Base-by-base conservation (phyloP, 2,888 invertebrate genomes). In the Agrochola litura region DNA sequence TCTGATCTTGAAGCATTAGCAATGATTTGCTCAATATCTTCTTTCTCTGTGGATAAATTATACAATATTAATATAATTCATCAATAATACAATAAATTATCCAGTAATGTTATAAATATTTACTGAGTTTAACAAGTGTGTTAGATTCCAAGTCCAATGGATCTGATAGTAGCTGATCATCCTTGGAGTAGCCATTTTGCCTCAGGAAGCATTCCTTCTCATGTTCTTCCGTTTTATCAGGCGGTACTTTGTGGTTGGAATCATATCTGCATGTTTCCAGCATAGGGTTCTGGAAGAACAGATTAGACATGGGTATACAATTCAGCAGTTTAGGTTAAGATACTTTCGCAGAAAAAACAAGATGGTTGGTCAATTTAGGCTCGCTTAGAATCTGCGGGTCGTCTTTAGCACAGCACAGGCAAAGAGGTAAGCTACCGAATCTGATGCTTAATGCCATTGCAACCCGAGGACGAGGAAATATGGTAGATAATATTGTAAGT, bases 71-170 rank as follows among this genome's bases (percentile, higher is more conserved):
- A 68, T 46, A 9, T 1, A 58, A 41, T 56, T 56, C 6, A 25
- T 46, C 6, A 56, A 16, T 43, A 65, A 22, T 9, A 16, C 19
- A 41, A 68, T 68, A 19, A 64, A 64, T 37, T n/a, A n/a, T n/a
- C n/a, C n/a, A 54, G 12, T 25, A 54, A 54, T 30, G 41, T 56
- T 37, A 49, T 37, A 46, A 75, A 43, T 14, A 79, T 41, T 81
- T 93, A 96, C 96, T 86, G 19, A 95, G 88, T 92, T 92, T 95
- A 1, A 96, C 91, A 16, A 94, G 82, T 37, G 94, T 93, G 6
- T 77, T 88, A 10, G 92, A 87, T 69, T 89, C 82, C 14, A 82
- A 65, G 65, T 94, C 90, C 8, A 92, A 56, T 43, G 94, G 92
- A 12, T 95, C 94, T 14, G 96, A 95, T n/a, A 96, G 83, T 19